Evolutionary conservation across 2,113 vertebrate genomes (phyloP).

Genomic region (Mesoclemmys tuberculata): DNA sequence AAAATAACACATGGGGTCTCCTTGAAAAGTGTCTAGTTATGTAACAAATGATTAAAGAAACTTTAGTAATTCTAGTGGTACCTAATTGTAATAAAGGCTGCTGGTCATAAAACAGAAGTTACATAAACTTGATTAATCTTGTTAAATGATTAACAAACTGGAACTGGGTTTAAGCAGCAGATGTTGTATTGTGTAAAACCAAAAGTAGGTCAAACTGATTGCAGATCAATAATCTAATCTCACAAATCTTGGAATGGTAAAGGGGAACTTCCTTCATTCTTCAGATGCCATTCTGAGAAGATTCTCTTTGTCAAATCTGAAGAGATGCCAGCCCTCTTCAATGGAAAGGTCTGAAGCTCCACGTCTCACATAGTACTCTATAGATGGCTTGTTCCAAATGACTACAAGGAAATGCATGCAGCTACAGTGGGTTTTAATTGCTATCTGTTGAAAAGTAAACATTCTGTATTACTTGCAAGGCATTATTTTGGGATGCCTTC

Average conservation of each 20-base stretch:
- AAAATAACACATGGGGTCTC: background rate
- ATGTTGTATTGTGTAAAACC: constrained; percentile 18
- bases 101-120: background rate
- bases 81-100: background rate
- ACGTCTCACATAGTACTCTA: constrained; percentile 73
- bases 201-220: background rate
- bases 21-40: background rate
- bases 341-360: constrained; percentile 77
- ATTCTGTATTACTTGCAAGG: background rate
- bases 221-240: background rate
- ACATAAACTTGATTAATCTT: background rate
- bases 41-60: background rate
- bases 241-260: background rate
- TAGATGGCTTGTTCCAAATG: constrained; percentile 80
- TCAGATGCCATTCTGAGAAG: constrained; percentile 75
- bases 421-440: constrained; percentile 79
- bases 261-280: constrained; percentile 37
- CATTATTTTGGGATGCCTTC: background rate
- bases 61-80: background rate
- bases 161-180: background rate
- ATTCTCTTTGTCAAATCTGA: constrained; percentile 77
- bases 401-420: constrained; percentile 85
- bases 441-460: constrained; percentile 72
- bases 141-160: background rate
- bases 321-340: constrained; percentile 83